Base-by-base conservation (phyloP, 1,140 invertebrate species). In the Halictus rubicundus region DNA sequence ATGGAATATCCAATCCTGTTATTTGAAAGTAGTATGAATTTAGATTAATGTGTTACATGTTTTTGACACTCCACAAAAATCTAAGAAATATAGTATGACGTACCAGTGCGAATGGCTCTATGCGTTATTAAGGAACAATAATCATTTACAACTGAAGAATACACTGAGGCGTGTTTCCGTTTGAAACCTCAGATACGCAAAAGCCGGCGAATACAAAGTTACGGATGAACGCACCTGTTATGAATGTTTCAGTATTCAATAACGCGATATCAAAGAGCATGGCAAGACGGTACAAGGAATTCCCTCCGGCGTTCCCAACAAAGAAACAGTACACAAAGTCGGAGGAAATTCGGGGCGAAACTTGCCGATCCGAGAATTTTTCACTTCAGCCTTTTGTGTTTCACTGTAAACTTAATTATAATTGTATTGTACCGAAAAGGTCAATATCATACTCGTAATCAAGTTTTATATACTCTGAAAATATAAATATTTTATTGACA, bases 241-340 rank as follows among this genome's bases (percentile, higher is more conserved):
- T 87, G 86, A 87, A 83, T 87, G 77, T 85, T 87, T 74, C 86
- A 80, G 78, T 73, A 84, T 87, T 85, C 82, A 87, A 87, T 87
- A 87, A 85, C 74, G 80, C 75, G 78, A 87, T 87, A 87, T 87
- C 86, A 87, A 87, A 87, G 86, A 87, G 82, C 82, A 78, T 21
- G 59, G 82, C 54, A 71, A 84, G 77, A 87, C 39, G 64, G 66
- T 80, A 65, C 19, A 84, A 74, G 85, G 74, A 87, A 86, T 86
- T 84, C 63, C 75, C 79, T 84, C 74, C 61, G 65, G 63, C 69
- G 46, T 54, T 74, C 63, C 61, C 68, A 49, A 82, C 82, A 84
- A 85, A 85, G 85, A 87, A 85, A 78, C 68, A 61, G 70, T 71
- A 52, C 61, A 66, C 60, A 78, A 84, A 85, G 68, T 85, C 77